Conservation (phyloP, 2,797 vertebrate species). For the Parauchenoglanis punctatus region DNA sequence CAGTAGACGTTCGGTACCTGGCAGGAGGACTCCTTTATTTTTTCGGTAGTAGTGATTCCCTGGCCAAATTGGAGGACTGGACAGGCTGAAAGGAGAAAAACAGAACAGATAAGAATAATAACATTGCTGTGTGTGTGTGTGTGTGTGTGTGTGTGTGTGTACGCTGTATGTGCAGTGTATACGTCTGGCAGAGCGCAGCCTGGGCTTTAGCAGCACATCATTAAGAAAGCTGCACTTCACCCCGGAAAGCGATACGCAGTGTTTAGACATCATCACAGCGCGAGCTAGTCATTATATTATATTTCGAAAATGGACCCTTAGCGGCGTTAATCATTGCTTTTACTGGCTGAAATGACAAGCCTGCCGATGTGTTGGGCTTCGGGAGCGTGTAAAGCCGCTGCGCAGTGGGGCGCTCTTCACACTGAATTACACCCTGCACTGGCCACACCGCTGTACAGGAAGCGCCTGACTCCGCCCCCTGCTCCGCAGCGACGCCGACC, state of each 20-base stretch:
- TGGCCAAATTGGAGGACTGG: conserved; percentile 87
- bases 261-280: conserved; percentile 41
- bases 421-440: conserved; percentile 47
- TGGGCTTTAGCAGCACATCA: conserved; percentile 16
- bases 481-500: too few species aligned
- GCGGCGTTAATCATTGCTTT: conserved; percentile 50
- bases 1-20: conserved; percentile 73
- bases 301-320: conserved; percentile 41
- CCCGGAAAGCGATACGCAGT: conserved; percentile 2
- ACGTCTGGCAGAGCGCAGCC: neutral
- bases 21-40: conserved; percentile 83
- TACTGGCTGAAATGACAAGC: conserved; percentile 47
- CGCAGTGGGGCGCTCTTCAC: conserved; percentile 39
- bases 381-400: conserved; percentile 19
- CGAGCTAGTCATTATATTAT: conserved; percentile 41
- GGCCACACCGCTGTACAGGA: conserved; percentile 25
- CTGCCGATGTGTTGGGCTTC: conserved; percentile 24
- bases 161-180: conserved; percentile 6
- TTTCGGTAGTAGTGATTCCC: conserved; percentile 89
- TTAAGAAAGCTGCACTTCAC: conserved; percentile 26
- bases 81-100: conserved; percentile 74
- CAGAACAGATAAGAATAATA: conserved; percentile 32
- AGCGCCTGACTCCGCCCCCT: conserved; percentile 23
- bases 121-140: neutral
- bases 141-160: conserved; percentile 22